Conservation (phyloP, 2,797 vertebrate genomes). For the Sebastes itinus region DNA sequence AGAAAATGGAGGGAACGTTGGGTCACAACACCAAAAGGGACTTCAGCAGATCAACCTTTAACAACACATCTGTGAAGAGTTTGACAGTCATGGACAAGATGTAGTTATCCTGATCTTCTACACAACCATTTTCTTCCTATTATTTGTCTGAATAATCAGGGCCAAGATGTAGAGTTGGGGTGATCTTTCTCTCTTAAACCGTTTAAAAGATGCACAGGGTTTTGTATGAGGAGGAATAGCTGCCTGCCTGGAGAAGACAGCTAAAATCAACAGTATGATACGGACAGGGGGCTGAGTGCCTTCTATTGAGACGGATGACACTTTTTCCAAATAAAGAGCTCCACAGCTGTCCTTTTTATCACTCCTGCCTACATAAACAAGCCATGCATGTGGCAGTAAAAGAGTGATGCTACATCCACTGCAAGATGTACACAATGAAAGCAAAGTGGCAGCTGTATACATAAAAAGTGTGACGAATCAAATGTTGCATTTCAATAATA, state of each 20-base stretch:
- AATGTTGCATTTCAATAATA: constrained; percentile 79
- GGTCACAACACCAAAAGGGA: background rate
- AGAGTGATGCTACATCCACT: constrained; percentile 70
- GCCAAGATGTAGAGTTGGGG: constrained; percentile 1
- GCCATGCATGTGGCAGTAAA: constrained; percentile 64
- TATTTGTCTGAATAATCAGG: constrained; percentile 29
- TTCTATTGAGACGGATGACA: constrained; percentile 68
- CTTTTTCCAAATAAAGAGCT: constrained; percentile 71
- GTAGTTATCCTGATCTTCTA: background rate
- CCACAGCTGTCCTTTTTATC: constrained; percentile 82
- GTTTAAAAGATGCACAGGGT: constrained; percentile 4
- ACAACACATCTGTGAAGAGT: constrained; percentile 14
- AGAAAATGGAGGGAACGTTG: background rate
- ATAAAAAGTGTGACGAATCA: constrained; percentile 75
- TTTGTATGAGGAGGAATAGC: constrained; percentile 29
- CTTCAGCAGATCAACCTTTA: constrained; percentile 18
- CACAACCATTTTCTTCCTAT: background rate
- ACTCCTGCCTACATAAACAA: constrained; percentile 68
- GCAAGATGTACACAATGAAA: constrained; percentile 69
- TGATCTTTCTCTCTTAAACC: constrained; percentile 13
- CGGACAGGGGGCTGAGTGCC: constrained; percentile 53
- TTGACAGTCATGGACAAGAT: constrained; percentile 11
- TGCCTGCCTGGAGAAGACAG: constrained; percentile 50
- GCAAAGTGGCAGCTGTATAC: constrained; percentile 79
- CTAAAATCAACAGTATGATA: constrained; percentile 56